phyloP scores from a whole-genome alignment of 1,140 invertebrate genomes.

The Liolophura sinensis region DNA sequence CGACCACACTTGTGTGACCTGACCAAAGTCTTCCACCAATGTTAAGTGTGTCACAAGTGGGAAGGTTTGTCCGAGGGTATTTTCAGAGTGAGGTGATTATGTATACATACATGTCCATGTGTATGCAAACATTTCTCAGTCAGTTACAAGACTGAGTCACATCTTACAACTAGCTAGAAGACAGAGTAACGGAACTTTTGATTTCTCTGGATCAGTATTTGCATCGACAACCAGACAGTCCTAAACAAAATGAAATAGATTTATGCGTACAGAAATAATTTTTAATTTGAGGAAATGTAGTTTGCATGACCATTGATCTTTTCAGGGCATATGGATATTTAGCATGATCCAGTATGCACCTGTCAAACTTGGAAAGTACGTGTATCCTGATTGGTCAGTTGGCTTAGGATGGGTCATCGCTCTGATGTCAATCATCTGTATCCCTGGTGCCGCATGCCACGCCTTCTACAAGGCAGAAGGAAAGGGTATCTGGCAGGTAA shows the following conservation, averaged over 20 bases:
- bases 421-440: slow-evolving; percentile 79
- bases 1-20: too few relatives aligned
- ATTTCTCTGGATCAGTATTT: too few relatives aligned
- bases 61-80: too few relatives aligned
- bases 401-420: slow-evolving; percentile 85
- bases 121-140: too few relatives aligned
- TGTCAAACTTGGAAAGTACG: slow-evolving; percentile 78
- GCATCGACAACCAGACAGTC: too few relatives aligned
- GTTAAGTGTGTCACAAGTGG: too few relatives aligned
- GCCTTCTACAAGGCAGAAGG: slow-evolving; percentile 74
- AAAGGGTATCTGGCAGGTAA: slow-evolving; percentile 72
- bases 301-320: slow-evolving; percentile 17
- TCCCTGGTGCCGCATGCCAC: slow-evolving; percentile 79
- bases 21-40: too few relatives aligned
- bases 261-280: background rate
- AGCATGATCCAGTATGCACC: slow-evolving; percentile 84
- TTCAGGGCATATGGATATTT: slow-evolving; percentile 81
- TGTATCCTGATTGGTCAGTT: slow-evolving; percentile 83
- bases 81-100: too few relatives aligned
- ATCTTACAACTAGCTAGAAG: too few relatives aligned
- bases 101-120: too few relatives aligned
- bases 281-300: background rate
- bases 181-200: too few relatives aligned
- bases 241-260: background rate
- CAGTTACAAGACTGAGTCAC: too few relatives aligned